Base-by-base conservation (phyloP, 2,888 invertebrate species). In the Molorchus minor region DNA sequence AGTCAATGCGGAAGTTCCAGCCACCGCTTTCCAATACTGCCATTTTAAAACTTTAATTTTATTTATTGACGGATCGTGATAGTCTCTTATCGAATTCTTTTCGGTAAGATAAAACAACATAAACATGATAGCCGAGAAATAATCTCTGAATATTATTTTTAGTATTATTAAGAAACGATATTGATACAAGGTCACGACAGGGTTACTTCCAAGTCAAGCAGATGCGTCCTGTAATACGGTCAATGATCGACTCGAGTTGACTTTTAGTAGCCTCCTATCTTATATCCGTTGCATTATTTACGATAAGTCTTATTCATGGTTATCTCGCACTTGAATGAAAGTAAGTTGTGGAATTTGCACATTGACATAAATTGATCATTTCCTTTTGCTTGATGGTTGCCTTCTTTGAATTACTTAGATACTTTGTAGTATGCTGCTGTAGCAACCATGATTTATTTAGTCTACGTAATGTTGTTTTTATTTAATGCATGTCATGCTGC, bases 181-280 rank as follows among this genome's bases (percentile, higher is more conserved):
- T 47, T 58, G 60, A 61, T 60, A 64, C 57, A 56, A 35, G 67
- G 67, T 67, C 64, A 67, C 19, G 61, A 62, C 56, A 35, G 65
- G 65, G 67, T 67, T 61, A 61, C 56, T 58, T 61, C 58, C 56
- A 59, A 54, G 49, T 46, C 43, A 46, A 56, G 56, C 65, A 66
- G 65, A 66, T 65, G 68, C 61, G 62, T 62, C 55, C 58, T 56
- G 58, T 57, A 47, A 63, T 62, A 65, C 67, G 70, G 73, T 73
- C 73, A 73, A 72, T 68, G 73, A 73, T 72, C 73, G 72, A 71
- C 69, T 71, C 59, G 56, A 53, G 53, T 62, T 71, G 67, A 67
- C 68, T 67, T 67, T 64, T 62, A 52, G 59, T 51, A 57, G 60
- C 17, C 52, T 64, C 64, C 51, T 65, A 64, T 61, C 57, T 58